Base-by-base conservation (phyloP, 2,797 vertebrate genomes). In the Antrozous pallidus region DNA sequence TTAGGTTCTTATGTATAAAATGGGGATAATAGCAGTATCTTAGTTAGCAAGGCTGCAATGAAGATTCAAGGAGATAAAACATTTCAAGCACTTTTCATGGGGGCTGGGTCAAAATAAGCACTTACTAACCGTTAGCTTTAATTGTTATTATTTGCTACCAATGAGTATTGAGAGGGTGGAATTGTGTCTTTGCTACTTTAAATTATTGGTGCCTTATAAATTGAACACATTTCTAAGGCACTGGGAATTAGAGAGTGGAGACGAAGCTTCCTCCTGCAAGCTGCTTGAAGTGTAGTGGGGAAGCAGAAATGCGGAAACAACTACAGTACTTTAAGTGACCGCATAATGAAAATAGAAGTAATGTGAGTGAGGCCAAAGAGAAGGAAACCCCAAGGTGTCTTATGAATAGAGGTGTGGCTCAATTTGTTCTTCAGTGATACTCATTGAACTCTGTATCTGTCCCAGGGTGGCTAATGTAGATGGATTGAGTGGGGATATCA, bases 141-240 rank as follows among this genome's bases (percentile, higher is more conserved):
- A 7, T 70, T 95, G 56, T 75, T 89, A 65, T 31, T 58, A 36
- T 91, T 86, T 93, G n/a, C 33, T 89, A 20, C 56, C 33, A 47
- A 0, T 73, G 45, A 86, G 11, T 67, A 7, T 88, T 51, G 28
- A 47, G 71, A 79, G 28, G 42, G 7, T 40, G 5, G 71, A 84
- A 67, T 36, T 84, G 38, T 58, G 18, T 94, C 49, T 92, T 91
- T 81, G 24, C 63, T 90, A 18, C 17, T 74, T 67, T 91, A 78
- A 74, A 88, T 88, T 88, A 79, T 80, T 31, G 78, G 38, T 75
- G 33, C 31, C n/a, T 95, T 73, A 28, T 45, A 94, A 83, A 78
- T 51, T 12, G 47, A 12, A 51, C 45, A 82, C 42, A 20, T 33
- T n/a, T 78, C 33, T 54, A 36, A 54, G 83, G 33, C n/a, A 16